Conservation (phyloP, 2,113 vertebrate species). For the Microcebus ravelobensis region DNA sequence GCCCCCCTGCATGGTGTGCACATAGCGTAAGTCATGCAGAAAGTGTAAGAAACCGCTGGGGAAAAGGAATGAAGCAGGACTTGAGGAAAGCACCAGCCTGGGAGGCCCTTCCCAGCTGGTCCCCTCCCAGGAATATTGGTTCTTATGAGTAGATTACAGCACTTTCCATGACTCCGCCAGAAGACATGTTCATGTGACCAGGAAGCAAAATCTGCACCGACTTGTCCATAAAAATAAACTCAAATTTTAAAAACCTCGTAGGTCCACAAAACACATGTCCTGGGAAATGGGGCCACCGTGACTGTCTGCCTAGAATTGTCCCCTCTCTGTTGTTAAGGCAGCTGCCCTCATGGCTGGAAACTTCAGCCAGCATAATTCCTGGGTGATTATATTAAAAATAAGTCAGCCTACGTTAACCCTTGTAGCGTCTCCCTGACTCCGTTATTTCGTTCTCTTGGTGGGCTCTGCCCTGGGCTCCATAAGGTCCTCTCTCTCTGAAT, state of each 20-base stretch:
- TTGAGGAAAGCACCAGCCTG: too few species aligned
- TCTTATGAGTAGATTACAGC: neutral
- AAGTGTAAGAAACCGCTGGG: neutral
- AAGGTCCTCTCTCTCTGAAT: too few species aligned
- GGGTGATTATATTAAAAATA: neutral
- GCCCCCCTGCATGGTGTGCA: neutral
- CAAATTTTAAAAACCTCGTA: neutral
- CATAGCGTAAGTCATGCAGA: neutral
- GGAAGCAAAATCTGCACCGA: neutral
- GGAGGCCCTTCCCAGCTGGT: neutral
- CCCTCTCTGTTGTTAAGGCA: neutral
- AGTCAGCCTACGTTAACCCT: neutral
- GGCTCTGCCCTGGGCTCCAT: neutral
- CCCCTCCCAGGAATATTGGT: neutral
- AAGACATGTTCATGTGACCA: neutral
- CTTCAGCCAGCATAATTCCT: neutral
- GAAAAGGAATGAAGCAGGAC: too few species aligned
- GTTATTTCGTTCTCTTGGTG: neutral
- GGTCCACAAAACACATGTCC: neutral
- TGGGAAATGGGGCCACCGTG: neutral
- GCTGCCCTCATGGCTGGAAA: neutral
- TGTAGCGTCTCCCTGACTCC: neutral
- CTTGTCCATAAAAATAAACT: neutral
- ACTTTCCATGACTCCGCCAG: neutral
- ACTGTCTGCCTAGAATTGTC: neutral